Base-by-base conservation (phyloP, 2,888 invertebrate genomes). In the Aproaerema taeniolella region DNA sequence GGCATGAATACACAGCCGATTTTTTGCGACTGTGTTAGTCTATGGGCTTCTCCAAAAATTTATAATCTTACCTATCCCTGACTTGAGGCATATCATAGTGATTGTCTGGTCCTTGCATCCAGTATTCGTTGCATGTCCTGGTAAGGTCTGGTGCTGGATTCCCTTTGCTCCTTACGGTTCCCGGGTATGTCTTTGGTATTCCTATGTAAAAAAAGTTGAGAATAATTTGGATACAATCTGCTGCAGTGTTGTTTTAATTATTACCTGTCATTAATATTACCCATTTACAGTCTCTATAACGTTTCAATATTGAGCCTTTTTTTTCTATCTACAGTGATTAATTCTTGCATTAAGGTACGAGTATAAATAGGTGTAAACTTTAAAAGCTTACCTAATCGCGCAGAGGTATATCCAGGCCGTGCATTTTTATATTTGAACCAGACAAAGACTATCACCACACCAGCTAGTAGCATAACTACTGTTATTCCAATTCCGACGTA, bases 51-150 rank as follows among this genome's bases (percentile, higher is more conserved):
- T n/a, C n/a, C n/a, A n/a, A n/a, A n/a, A n/a, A n/a, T n/a, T n/a
- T 8, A 20, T 20, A 20, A 26, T 7, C 28, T 26, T 46, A 82
- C 83, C 83, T 81, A 53, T 85, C 81, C 47, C 82, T 66, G n/a
- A 82, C 61, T 35, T 82, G 81, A 0, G 83, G 83, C 76, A 82
- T 68, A 16, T 83, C 83, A 32, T 85, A 85, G 15, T 81, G 81
- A 45, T 83, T 85, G 42, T 83, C 82, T 0, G 80, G 67, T 1
- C 70, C 65, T 25, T 75, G 76, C 82, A 82, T 82, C 83, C 83
- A 85, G 45, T 85, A 83, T 45, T 85, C 83, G 41, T 83, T 83
- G 58, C 83, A 85, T 7, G 82, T 72, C 24, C 83, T 54, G 6
- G 83, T 85, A 17, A 85, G 49, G 37, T 85, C 83, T 0, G 83